Percentiles rank a stretch among this genome's conserved stretches.
Evolutionary conservation across 2,113 vertebrate genomes (phyloP).

Genomic region (Ophiodon elongatus): DNA sequence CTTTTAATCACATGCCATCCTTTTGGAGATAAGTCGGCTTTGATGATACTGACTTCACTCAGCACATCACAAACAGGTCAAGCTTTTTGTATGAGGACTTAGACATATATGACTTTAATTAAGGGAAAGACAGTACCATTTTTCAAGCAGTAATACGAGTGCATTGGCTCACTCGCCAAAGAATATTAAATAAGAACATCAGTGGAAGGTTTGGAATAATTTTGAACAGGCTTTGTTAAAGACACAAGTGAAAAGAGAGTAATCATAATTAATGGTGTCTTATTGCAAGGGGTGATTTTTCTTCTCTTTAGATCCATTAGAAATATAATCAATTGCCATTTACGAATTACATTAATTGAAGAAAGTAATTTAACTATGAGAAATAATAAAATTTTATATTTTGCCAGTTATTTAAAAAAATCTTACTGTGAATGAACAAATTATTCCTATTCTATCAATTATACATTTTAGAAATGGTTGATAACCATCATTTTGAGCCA

Average conservation of each 20-base stretch:
- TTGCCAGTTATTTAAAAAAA: neutral
- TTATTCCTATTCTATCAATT: neutral
- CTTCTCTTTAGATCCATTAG: neutral
- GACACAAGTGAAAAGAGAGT: neutral
- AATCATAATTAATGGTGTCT: neutral
- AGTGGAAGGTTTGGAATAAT: neutral
- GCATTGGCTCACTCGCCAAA: conserved; percentile 2
- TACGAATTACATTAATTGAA: neutral
- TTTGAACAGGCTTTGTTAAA: neutral
- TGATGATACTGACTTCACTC: conserved; percentile 70
- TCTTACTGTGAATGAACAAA: neutral
- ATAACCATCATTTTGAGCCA: neutral
- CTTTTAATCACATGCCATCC: conserved; percentile 73
- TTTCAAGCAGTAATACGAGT: neutral
- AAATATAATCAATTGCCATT: neutral
- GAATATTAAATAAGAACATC: neutral
- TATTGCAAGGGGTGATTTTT: neutral
- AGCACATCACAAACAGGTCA: conserved; percentile 60
- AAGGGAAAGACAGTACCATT: conserved; percentile 33
- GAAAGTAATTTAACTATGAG: neutral
- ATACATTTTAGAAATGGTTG: neutral
- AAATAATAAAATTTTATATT: neutral
- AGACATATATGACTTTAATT: conserved; percentile 66
- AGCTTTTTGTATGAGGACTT: conserved; percentile 57
- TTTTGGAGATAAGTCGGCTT: conserved; percentile 54